Conservation (phyloP, 1,140 invertebrate genomes). For the Sesamia nonagrioides region DNA sequence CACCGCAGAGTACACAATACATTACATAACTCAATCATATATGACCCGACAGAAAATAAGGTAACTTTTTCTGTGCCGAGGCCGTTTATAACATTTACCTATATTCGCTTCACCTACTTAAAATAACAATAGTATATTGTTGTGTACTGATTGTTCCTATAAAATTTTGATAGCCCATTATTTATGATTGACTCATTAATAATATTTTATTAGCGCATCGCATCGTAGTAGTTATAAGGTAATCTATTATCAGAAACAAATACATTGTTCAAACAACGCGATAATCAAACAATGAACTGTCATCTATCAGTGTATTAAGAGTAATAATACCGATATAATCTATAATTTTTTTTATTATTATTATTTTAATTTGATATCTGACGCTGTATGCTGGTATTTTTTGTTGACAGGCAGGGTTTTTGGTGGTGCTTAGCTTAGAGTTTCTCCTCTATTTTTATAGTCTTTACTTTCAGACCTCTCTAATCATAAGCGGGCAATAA, state of each 20-base stretch:
- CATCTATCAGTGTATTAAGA: slow-evolving; percentile 10
- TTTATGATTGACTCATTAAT: slow-evolving; percentile 17
- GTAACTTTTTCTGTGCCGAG: slow-evolving; percentile 3
- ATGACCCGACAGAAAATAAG: neutral
- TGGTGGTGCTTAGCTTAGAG: too few species aligned
- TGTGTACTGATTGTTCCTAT: neutral
- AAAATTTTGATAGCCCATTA: neutral
- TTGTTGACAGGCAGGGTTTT: too few species aligned
- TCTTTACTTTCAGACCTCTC: too few species aligned
- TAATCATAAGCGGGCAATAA: too few species aligned
- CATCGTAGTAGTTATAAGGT: neutral
- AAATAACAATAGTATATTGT: slow-evolving; percentile 10
- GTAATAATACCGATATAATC: slow-evolving; percentile 12
- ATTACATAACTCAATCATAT: too few species aligned
- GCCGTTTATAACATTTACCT: slow-evolving; percentile 1
- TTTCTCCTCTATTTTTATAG: too few species aligned
- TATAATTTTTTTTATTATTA: too few species aligned
- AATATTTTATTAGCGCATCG: neutral
- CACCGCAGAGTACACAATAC: too few species aligned
- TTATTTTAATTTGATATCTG: slow-evolving; percentile 1
- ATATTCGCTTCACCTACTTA: neutral
- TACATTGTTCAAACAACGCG: neutral
- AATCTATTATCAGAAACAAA: slow-evolving; percentile 13
- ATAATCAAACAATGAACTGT: slow-evolving; percentile 1
- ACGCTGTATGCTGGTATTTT: neutral